A percentile compares a stretch with the other conserved stretches of the same genome.
These are phyloP conservation scores for Epizoanthus scotinus DNA, from an alignment of 92 coral and sea anemone genomes.

Conservation along the genomic window DNA sequence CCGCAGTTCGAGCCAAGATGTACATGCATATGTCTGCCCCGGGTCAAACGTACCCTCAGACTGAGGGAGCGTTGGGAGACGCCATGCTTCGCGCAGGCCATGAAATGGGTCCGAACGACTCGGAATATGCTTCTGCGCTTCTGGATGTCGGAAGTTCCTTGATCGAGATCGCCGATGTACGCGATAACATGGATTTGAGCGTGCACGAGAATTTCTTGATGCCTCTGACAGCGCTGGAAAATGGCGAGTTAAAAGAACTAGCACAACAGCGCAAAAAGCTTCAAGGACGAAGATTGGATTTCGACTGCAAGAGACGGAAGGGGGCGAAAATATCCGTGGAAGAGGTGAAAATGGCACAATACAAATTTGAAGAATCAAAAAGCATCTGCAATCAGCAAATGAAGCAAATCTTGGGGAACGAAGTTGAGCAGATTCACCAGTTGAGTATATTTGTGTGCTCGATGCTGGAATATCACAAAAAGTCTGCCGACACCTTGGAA, in stretches of 20 bases:
- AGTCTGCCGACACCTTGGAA: conserved; percentile 82
- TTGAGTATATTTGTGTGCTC: conserved; percentile 74
- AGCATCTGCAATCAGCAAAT: conserved; percentile 66
- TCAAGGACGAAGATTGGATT: conserved; percentile 81
- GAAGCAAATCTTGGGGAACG: conserved; percentile 65
- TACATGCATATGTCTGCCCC: conserved; percentile 78
- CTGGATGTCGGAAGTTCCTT: conserved; percentile 80
- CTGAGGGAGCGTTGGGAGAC: conserved; percentile 82
- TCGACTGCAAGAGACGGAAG: conserved; percentile 86
- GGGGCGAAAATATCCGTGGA: conserved; percentile 71
- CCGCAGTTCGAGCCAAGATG: conserved; percentile 77
- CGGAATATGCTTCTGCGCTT: conserved; percentile 84
- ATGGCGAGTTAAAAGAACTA: conserved; percentile 68
- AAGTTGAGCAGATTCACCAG: conserved; percentile 83
- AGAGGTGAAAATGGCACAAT: conserved; percentile 81
- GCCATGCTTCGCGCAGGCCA: conserved; percentile 84
- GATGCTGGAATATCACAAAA: conserved; percentile 82
- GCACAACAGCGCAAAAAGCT: conserved; percentile 80
- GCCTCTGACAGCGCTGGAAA: conserved; percentile 72
- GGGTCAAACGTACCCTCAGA: conserved; percentile 70
- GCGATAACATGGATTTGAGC: conserved; percentile 65
- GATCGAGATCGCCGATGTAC: conserved; percentile 74
- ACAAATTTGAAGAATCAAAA: conserved; percentile 84
- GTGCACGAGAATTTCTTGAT: conserved; percentile 75
- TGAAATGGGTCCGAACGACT: conserved; percentile 67